Conservation (phyloP, 2,888 invertebrate species). For the Agonopterix heracliana region DNA sequence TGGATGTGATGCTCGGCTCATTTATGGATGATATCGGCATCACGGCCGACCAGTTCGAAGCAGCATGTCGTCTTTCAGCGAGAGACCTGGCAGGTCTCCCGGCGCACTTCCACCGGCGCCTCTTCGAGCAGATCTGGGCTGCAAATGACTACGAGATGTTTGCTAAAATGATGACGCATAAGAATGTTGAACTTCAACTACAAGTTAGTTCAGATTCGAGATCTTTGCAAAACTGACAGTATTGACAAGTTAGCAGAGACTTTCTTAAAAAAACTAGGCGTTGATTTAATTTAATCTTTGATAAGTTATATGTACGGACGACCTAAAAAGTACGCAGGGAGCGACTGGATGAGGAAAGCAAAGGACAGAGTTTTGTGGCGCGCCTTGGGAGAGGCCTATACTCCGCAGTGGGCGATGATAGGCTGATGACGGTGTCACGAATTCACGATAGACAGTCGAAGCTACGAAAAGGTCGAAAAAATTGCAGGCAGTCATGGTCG, state of each 20-base stretch:
- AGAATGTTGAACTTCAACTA: slow-evolving; percentile 92
- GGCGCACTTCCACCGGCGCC: slow-evolving; percentile 77
- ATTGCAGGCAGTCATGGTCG: too few species aligned
- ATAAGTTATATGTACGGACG: background rate
- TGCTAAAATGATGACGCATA: slow-evolving; percentile 93
- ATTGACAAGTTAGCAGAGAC: too few species aligned
- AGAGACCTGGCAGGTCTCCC: slow-evolving; percentile 67
- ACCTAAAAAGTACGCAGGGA: too few species aligned
- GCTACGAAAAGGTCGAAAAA: too few species aligned
- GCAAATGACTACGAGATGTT: slow-evolving; percentile 94
- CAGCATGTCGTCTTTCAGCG: slow-evolving; percentile 80
- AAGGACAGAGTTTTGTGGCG: too few species aligned
- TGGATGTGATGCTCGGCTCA: slow-evolving; percentile 92
- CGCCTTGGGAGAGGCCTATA: too few species aligned
- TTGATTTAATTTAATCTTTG: background rate
- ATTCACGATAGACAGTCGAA: too few species aligned
- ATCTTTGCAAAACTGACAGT: background rate
- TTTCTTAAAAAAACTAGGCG: too few species aligned
- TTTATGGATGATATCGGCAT: slow-evolving; percentile 96
- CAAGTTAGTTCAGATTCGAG: slow-evolving; percentile 37
- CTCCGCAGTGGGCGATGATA: too few species aligned
- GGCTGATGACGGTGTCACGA: too few species aligned
- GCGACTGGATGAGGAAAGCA: too few species aligned
- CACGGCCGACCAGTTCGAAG: slow-evolving; percentile 90
- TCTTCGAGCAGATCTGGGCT: slow-evolving; percentile 90